A percentile compares a stretch with the other conserved stretches of the same genome.
Conservation (phyloP, 2,888 invertebrate genomes). For the Drosophila leonis region DNA sequence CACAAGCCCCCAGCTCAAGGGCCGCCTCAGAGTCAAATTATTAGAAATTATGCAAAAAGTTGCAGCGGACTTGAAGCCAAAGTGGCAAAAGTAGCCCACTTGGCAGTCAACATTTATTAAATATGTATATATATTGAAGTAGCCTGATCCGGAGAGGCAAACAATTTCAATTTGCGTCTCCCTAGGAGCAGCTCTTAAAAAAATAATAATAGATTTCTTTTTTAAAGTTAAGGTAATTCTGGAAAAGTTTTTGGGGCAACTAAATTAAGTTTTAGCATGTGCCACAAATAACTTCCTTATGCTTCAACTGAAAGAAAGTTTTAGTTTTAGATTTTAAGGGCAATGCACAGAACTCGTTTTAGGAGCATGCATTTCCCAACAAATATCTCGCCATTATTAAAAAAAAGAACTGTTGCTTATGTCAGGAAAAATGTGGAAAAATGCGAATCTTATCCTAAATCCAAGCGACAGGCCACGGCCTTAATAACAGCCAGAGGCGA, state of each 20-base stretch:
- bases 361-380: not conserved
- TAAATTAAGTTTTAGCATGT: constrained; percentile 5
- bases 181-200: not conserved
- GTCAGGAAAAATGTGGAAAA: not conserved
- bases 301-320: not conserved
- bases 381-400: not conserved
- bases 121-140: constrained; percentile 37
- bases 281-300: constrained; percentile 1
- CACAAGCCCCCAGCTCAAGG: constrained; percentile 22
- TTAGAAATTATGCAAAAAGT: constrained; percentile 57
- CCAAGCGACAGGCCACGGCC: constrained; percentile 14
- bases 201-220: not conserved
- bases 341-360: no score
- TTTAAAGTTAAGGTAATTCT: not conserved
- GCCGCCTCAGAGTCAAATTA: constrained; percentile 44
- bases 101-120: constrained; percentile 34
- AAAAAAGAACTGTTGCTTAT: constrained; percentile 34
- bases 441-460: constrained; percentile 31
- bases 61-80: constrained; percentile 28
- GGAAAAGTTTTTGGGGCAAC: not conserved
- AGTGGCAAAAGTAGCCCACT: constrained; percentile 18
- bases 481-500: constrained; percentile 17
- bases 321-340: not conserved
- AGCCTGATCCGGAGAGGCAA: constrained; percentile 11
- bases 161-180: constrained; percentile 36